Evolutionary conservation across 2,113 vertebrate genomes (phyloP).

Genomic region (Ancistrus triradiatus): DNA sequence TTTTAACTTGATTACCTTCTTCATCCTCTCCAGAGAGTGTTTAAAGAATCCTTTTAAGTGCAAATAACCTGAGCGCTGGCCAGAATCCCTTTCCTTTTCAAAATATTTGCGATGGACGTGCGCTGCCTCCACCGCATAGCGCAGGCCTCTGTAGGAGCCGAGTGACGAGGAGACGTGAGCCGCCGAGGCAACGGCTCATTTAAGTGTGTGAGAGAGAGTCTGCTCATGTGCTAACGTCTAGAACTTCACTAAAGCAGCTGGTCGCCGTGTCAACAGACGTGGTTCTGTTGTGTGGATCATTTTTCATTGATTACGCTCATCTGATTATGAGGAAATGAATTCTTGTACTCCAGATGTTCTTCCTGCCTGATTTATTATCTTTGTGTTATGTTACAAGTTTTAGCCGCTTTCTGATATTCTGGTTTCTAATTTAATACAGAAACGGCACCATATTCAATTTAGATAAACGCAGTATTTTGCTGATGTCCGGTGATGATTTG

Average conservation of each 20-base stretch:
- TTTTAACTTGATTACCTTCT: constrained; percentile 67
- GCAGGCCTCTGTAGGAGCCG: constrained; percentile 66
- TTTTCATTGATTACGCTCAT: constrained; percentile 29
- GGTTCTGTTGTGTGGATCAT: constrained; percentile 10
- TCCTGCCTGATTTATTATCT: constrained; percentile 1
- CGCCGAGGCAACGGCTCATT: constrained; percentile 65
- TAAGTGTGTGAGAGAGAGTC: constrained; percentile 47
- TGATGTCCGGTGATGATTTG: too few species aligned
- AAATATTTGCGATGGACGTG: constrained; percentile 74
- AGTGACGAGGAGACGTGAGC: constrained; percentile 63
- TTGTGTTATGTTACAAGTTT: constrained; percentile 9
- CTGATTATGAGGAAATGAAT: constrained; percentile 24
- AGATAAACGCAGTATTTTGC: constrained; percentile 10
- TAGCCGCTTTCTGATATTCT: constrained; percentile 9
- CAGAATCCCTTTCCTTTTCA: constrained; percentile 70
- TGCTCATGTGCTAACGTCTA: not conserved
- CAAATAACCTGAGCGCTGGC: constrained; percentile 68
- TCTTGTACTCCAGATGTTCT: constrained; percentile 17
- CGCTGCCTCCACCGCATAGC: constrained; percentile 65
- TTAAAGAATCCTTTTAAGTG: constrained; percentile 58
- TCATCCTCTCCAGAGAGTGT: constrained; percentile 57
- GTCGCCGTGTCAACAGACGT: not conserved
- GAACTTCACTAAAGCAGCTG: constrained; percentile 11
- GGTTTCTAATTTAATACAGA: constrained; percentile 13
- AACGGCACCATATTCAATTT: not conserved